Conservation (phyloP, 2,113 vertebrate genomes). For the Phyllostomus discolor region DNA sequence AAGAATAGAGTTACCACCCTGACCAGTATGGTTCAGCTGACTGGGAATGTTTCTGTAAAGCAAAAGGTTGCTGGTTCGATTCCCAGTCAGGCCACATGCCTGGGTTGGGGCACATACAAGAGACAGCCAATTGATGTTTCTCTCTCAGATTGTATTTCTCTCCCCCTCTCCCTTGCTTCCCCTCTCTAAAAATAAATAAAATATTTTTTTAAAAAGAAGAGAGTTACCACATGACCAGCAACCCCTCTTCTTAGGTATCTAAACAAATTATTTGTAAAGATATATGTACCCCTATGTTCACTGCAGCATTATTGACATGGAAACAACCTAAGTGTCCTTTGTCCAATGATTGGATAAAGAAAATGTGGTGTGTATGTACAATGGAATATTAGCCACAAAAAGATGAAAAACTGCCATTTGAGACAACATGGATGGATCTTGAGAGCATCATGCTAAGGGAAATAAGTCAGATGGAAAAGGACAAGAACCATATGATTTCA, state of each 20-base stretch:
- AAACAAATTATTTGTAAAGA: not conserved
- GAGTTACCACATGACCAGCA: not conserved
- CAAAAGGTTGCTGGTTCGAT: too few species aligned
- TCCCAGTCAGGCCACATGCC: too few species aligned
- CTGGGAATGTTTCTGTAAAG: too few species aligned
- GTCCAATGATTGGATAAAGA: not conserved
- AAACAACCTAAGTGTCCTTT: not conserved
- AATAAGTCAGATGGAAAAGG: not conserved
- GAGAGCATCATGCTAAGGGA: not conserved
- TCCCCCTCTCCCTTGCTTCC: too few species aligned
- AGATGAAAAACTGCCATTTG: not conserved
- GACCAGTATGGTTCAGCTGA: too few species aligned
- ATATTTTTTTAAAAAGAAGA: not conserved
- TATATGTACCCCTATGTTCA: not conserved
- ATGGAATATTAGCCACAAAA: not conserved
- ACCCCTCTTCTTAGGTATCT: not conserved
- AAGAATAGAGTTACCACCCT: not conserved
- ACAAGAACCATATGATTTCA: not conserved
- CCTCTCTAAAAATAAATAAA: too few species aligned
- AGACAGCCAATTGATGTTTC: too few species aligned
- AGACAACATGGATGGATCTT: not conserved
- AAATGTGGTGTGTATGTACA: not conserved
- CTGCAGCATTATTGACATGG: not conserved
- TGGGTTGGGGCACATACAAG: too few species aligned
- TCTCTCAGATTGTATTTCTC: too few species aligned